phyloP scores from a whole-genome alignment of 2,113 vertebrate species.

The Gnathonemus echidnorhynchus region DNA sequence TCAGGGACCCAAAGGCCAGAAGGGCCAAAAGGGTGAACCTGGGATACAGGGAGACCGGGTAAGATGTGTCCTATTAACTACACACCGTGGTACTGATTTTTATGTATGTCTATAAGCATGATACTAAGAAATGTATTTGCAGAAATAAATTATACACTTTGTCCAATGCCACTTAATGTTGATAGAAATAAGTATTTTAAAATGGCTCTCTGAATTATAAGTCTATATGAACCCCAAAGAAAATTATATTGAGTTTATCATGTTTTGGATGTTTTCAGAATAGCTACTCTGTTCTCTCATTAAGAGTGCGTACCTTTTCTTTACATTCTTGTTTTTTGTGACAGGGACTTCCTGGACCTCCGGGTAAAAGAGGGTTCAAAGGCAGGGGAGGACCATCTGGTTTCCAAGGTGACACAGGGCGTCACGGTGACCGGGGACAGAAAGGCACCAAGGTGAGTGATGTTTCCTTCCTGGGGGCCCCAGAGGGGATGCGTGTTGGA shows the following conservation, averaged over 20 bases:
- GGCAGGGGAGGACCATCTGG: constrained; percentile 51
- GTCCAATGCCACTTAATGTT: not conserved
- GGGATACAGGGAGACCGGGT: constrained; percentile 55
- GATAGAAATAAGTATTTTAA: not conserved
- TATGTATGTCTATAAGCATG: not conserved
- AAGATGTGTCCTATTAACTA: constrained; percentile 19
- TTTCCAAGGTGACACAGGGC: constrained; percentile 46
- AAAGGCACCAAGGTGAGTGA: constrained; percentile 50
- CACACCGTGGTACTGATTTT: not conserved
- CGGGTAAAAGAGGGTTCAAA: constrained; percentile 50
- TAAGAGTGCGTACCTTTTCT: not conserved
- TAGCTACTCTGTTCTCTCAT: not conserved
- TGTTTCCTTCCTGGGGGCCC: not conserved
- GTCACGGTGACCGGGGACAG: constrained; percentile 44
- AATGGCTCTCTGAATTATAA: not conserved
- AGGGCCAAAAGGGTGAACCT: constrained; percentile 45
- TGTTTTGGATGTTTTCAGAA: not conserved
- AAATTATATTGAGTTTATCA: not conserved
- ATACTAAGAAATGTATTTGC: not conserved
- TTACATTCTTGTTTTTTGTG: not conserved
- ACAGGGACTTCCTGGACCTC: constrained; percentile 53
- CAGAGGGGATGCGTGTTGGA: not conserved
- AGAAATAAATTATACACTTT: not conserved
- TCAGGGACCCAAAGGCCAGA: constrained; percentile 51
- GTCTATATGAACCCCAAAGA: not conserved